phyloP scores from a whole-genome alignment of 2,113 vertebrate genomes.

The Asarcornis scutulata region DNA sequence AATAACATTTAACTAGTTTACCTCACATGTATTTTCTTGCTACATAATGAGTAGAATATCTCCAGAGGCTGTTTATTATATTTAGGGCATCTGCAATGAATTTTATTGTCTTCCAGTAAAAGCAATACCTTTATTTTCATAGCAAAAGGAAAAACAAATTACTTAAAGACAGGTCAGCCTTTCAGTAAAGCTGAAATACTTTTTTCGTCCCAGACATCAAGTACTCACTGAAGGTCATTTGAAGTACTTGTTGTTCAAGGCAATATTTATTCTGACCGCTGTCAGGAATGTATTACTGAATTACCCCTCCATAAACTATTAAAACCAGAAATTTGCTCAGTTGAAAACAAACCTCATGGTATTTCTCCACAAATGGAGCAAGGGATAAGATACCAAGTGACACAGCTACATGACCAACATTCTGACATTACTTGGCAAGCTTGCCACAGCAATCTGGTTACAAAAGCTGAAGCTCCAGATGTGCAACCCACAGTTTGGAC shows the following conservation, averaged over 20 bases:
- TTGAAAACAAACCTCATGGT: background rate
- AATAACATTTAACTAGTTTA: background rate
- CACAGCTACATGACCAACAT: background rate
- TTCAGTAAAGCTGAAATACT: background rate
- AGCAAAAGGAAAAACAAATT: background rate
- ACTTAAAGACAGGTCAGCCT: background rate
- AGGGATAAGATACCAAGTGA: background rate
- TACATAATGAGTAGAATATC: background rate
- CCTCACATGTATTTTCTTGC: background rate
- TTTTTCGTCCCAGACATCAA: background rate
- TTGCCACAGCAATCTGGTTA: background rate
- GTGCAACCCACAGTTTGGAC: background rate
- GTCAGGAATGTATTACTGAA: background rate
- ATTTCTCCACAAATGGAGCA: background rate
- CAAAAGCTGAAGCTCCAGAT: background rate
- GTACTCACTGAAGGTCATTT: background rate
- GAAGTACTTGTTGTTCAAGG: background rate
- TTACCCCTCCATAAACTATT: background rate
- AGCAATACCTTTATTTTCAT: background rate
- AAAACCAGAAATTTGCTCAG: background rate
- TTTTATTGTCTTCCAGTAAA: background rate
- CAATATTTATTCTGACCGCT: background rate
- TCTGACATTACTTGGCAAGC: background rate
- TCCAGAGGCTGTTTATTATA: background rate
- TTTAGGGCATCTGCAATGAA: accelerated